A percentile compares a stretch with the other conserved stretches of the same genome.
Conservation (phyloP, 2,797 vertebrate genomes). For the Chelmon rostratus region DNA sequence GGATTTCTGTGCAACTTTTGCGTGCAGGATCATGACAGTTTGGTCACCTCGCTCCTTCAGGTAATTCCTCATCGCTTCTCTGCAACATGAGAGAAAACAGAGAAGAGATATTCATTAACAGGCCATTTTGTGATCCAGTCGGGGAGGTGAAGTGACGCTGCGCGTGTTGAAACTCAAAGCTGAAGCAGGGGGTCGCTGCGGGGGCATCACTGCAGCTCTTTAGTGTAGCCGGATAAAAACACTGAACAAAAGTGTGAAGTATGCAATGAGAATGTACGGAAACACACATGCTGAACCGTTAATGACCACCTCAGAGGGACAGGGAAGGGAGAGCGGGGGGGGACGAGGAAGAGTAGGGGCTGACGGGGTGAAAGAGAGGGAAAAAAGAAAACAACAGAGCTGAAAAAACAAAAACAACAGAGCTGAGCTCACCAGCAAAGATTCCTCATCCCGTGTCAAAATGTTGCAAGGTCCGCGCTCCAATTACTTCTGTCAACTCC, state of each 20-base stretch:
- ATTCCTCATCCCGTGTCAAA: conserved; percentile 76
- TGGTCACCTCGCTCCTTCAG: conserved; percentile 99
- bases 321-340: conserved; percentile 1
- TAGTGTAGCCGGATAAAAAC: not conserved
- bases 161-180: conserved; percentile 7
- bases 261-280: conserved; percentile 49
- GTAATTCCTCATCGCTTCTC: conserved; percentile 99
- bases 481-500: conserved; percentile 72
- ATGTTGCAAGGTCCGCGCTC: conserved; percentile 70
- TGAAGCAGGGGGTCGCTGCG: not conserved
- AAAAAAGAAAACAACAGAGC: conserved; percentile 41
- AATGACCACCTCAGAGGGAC: conserved; percentile 65
- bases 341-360: not conserved
- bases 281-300: conserved; percentile 48
- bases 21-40: conserved; percentile 98
- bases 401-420: conserved; percentile 61
- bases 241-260: conserved; percentile 7
- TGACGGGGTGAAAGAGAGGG: not conserved
- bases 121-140: not conserved
- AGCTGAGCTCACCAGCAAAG: conserved; percentile 83
- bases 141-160: conserved; percentile 29
- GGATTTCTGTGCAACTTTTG: conserved; percentile 99
- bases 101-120: conserved; percentile 8
- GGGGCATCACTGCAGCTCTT: conserved; percentile 28
- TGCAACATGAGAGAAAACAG: conserved; percentile 63